A percentile compares a stretch with the other conserved stretches of the same genome.
Evolutionary conservation across 2,113 vertebrate species (phyloP).

Genomic region (Chionis minor): DNA sequence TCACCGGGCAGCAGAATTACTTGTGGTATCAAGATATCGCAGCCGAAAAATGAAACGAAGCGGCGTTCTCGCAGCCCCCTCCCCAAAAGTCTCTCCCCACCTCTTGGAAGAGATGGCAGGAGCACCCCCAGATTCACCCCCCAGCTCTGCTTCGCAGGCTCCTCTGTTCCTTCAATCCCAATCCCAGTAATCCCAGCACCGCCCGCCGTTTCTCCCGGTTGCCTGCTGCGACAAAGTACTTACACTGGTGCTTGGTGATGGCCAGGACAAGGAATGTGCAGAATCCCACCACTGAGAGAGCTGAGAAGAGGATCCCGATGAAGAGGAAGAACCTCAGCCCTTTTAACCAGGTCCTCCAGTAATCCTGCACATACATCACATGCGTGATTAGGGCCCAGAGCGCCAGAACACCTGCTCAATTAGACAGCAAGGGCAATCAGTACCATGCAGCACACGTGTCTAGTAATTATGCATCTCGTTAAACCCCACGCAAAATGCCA

Average conservation of each 20-base stretch:
- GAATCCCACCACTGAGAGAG: conserved; percentile 81
- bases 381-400: conserved; percentile 93
- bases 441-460: background rate
- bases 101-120: background rate
- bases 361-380: conserved; percentile 95
- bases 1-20: background rate
- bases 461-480: background rate
- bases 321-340: conserved; percentile 90
- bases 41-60: accelerated
- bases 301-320: conserved; percentile 82
- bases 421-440: conserved; percentile 30
- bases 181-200: background rate
- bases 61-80: background rate
- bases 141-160: background rate
- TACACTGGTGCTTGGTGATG: conserved; percentile 84
- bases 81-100: background rate
- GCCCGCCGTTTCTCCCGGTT: accelerated
- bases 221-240: conserved; percentile 34
- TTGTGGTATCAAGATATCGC: background rate
- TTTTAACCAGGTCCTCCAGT: conserved; percentile 95
- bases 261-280: conserved; percentile 85
- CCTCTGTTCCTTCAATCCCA: background rate
- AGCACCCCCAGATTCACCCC: background rate
- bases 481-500: accelerated
- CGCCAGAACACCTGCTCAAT: conserved; percentile 88